Percentiles rank a stretch among this genome's conserved stretches.
Conservation (phyloP, 2,888 invertebrate species). For the Ceraclea dissimilis region DNA sequence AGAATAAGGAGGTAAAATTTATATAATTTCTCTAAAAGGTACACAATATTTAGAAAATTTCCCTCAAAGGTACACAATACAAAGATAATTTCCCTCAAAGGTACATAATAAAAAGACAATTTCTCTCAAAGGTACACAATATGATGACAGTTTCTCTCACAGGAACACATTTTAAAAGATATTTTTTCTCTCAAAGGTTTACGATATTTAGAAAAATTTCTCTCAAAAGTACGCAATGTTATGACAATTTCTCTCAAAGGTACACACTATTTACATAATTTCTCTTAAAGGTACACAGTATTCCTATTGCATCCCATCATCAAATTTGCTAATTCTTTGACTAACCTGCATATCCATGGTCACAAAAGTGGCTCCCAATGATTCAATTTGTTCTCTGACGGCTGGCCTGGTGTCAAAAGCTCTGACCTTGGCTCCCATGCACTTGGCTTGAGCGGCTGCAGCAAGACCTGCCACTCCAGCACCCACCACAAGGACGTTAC, state of each 20-base stretch:
- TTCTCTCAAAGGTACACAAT: too few species aligned
- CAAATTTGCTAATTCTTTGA: too few species aligned
- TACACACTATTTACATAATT: too few species aligned
- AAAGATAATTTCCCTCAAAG: neutral
- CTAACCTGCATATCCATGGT: conserved; percentile 65
- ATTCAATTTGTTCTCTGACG: conserved; percentile 78
- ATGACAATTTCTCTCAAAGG: too few species aligned
- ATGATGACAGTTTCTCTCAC: too few species aligned
- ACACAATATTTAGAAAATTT: neutral
- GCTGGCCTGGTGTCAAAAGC: conserved; percentile 82
- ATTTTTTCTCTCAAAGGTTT: too few species aligned
- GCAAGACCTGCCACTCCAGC: conserved; percentile 86
- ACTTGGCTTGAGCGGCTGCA: conserved; percentile 76
- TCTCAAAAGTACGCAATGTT: too few species aligned
- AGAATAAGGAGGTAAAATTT: neutral
- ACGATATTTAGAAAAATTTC: too few species aligned
- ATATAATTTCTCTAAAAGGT: too few species aligned
- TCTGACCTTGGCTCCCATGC: conserved; percentile 84
- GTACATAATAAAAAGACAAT: neutral
- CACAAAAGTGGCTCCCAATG: conserved; percentile 81
- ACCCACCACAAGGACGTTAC: conserved; percentile 80
- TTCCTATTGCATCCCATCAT: too few species aligned
- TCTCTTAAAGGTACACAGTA: too few species aligned
- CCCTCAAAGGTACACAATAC: neutral
- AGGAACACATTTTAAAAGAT: too few species aligned